Conservation (phyloP, 2,113 vertebrate genomes). For the Stegostoma tigrinum region DNA sequence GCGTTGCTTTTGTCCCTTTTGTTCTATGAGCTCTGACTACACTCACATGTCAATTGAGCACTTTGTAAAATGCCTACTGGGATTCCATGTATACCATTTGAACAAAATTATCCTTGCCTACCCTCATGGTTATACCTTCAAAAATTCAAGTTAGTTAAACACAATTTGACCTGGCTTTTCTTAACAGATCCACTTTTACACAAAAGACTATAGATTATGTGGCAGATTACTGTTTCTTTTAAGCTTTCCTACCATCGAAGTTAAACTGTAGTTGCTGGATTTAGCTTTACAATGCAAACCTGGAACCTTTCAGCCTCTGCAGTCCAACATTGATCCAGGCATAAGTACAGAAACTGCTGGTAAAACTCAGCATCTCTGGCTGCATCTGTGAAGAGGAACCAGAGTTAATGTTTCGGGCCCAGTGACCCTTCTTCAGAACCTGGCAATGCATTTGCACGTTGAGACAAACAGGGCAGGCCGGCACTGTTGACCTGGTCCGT, state of each 20-base stretch:
- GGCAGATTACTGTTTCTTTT: background rate
- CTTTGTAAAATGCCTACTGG: background rate
- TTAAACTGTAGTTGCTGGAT: background rate
- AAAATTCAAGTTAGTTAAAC: background rate
- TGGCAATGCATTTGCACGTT: background rate
- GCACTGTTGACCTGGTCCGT: background rate
- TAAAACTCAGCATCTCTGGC: no score
- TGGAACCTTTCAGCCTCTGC: background rate
- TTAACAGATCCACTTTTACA: background rate
- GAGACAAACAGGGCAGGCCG: background rate
- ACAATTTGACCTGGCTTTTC: background rate
- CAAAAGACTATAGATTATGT: background rate
- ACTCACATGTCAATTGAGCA: background rate
- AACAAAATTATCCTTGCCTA: background rate
- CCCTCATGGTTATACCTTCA: background rate
- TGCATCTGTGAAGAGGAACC: no score
- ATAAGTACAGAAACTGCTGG: no score
- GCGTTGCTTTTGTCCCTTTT: background rate
- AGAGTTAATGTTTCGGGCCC: no score
- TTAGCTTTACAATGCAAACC: background rate
- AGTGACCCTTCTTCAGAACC: background rate
- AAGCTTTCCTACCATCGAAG: no score
- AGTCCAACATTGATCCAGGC: background rate
- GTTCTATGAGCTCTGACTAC: background rate
- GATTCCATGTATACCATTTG: background rate